These are phyloP conservation scores for Ploceus nigricollis DNA, from an alignment of 2,113 vertebrate genomes.

Conservation along the genomic window DNA sequence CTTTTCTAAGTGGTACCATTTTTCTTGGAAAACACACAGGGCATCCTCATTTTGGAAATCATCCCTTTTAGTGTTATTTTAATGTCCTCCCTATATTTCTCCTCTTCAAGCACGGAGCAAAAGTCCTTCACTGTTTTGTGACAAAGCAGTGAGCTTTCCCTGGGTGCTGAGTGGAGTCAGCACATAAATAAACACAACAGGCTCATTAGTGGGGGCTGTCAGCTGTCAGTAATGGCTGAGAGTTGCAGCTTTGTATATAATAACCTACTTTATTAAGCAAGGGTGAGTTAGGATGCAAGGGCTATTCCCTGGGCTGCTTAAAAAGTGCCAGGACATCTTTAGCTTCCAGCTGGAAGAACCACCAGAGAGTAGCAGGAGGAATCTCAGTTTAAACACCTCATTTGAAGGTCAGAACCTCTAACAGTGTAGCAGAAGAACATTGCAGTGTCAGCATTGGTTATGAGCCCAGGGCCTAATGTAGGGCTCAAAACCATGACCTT, in stretches of 20 bases:
- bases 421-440: slow-evolving; percentile 14
- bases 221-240: slow-evolving; percentile 11
- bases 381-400: slow-evolving; percentile 53
- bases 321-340: slow-evolving; percentile 52
- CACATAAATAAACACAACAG: slow-evolving; percentile 4
- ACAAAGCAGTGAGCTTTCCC: neutral
- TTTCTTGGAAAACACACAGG: neutral
- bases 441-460: slow-evolving; percentile 67
- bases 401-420: slow-evolving; percentile 63
- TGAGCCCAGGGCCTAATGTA: slow-evolving; percentile 42
- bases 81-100: neutral
- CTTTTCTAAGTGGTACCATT: neutral
- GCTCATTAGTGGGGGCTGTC: slow-evolving; percentile 10
- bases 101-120: neutral
- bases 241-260: slow-evolving; percentile 13
- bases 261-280: slow-evolving; percentile 37
- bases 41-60: neutral
- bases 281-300: slow-evolving; percentile 15
- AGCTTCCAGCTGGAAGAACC: slow-evolving; percentile 60
- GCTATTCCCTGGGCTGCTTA: slow-evolving; percentile 44
- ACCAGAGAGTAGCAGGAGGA: slow-evolving; percentile 42
- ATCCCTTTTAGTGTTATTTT: neutral
- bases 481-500: slow-evolving; percentile 60
- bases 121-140: neutral
- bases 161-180: neutral